Evolutionary conservation across 2,888 invertebrate species (phyloP).

Genomic region (Diploptera punctata): DNA sequence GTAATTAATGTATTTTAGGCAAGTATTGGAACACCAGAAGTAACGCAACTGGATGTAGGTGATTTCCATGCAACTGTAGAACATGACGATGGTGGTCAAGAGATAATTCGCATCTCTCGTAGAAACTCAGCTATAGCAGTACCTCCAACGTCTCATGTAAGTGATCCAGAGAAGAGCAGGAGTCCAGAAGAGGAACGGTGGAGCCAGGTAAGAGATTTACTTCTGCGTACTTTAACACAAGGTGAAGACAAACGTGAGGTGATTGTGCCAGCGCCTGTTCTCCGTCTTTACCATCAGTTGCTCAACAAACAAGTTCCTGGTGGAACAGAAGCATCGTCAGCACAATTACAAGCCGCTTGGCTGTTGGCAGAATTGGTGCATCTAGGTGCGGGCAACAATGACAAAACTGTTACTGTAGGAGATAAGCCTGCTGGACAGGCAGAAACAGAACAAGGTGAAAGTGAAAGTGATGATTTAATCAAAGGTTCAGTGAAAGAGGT

Average conservation of each 20-base stretch:
- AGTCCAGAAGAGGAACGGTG: conserved; percentile 10
- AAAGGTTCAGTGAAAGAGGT: background rate
- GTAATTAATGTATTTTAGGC: conserved; percentile 7
- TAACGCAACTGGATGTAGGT: conserved; percentile 35
- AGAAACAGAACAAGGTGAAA: background rate
- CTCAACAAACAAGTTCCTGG: conserved; percentile 21
- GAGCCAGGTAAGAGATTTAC: conserved; percentile 22
- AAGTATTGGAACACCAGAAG: conserved; percentile 26
- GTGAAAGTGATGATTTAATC: background rate
- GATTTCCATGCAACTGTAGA: conserved; percentile 40
- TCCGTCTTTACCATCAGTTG: conserved; percentile 34
- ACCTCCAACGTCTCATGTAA: background rate
- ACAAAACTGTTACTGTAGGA: background rate
- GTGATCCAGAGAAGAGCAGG: background rate
- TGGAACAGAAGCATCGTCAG: background rate
- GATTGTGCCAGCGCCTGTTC: conserved; percentile 30
- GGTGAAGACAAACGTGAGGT: conserved; percentile 9
- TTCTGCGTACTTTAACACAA: conserved; percentile 15
- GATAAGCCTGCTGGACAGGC: conserved; percentile 13
- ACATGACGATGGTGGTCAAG: conserved; percentile 26
- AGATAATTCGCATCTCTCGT: conserved; percentile 38
- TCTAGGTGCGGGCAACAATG: background rate
- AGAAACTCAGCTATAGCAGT: background rate
- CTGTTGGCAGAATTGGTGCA: conserved; percentile 34
- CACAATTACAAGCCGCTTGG: conserved; percentile 35